phyloP scores from a whole-genome alignment of 2,888 invertebrate species.

The Uloborus plumipes region DNA sequence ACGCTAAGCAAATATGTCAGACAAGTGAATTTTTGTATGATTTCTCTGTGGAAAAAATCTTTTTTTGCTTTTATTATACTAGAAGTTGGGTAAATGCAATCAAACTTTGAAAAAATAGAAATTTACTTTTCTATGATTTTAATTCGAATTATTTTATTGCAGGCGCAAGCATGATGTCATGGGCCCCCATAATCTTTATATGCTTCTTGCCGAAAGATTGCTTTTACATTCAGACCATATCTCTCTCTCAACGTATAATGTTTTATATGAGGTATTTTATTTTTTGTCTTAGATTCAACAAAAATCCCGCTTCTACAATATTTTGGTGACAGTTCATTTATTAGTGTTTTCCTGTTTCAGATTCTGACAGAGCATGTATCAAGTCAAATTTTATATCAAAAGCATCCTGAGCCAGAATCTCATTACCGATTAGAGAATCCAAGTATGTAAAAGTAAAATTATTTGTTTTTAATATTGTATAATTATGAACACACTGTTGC shows the following conservation, averaged over 20 bases:
- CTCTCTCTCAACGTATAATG: slow-evolving; percentile 96
- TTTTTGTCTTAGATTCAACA: not conserved
- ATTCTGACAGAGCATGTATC: slow-evolving; percentile 97
- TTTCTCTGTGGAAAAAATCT: too few relatives aligned
- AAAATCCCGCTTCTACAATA: not conserved
- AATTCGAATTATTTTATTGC: slow-evolving; percentile 65
- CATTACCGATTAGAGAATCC: slow-evolving; percentile 96
- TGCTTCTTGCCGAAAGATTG: slow-evolving; percentile 92
- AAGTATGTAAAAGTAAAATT: slow-evolving; percentile 77
- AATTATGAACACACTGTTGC: not conserved
- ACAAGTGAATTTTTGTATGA: too few relatives aligned
- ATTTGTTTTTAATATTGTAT: not conserved
- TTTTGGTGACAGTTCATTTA: not conserved
- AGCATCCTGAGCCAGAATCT: slow-evolving; percentile 95
- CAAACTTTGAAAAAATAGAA: not conserved
- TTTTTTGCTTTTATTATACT: too few relatives aligned
- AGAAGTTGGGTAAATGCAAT: not conserved
- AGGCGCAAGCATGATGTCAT: slow-evolving; percentile 99
- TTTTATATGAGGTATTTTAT: slow-evolving; percentile 85
- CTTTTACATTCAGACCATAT: slow-evolving; percentile 89
- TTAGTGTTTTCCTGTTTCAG: slow-evolving; percentile 70
- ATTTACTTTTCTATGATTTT: not conserved
- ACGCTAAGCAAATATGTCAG: too few relatives aligned
- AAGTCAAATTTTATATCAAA: slow-evolving; percentile 92
- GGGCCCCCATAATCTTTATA: slow-evolving; percentile 98